Conservation (phyloP, 2,797 vertebrate species). For the Halcyon badia region DNA sequence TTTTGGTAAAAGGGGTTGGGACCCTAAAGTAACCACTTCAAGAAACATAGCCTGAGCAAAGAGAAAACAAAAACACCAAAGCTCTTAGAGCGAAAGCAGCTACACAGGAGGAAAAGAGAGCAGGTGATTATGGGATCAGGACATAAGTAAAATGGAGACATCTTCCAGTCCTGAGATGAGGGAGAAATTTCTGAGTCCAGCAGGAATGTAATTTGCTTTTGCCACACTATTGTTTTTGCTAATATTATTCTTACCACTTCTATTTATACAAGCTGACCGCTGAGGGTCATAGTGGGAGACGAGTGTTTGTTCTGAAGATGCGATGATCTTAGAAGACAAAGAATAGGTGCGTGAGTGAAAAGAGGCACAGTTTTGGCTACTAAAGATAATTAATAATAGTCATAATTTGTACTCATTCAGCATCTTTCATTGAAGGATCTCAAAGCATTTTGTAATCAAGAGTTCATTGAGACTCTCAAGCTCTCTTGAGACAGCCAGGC, state of each 20-base stretch:
- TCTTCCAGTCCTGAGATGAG: background rate
- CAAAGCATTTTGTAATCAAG: conserved; percentile 67
- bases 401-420: conserved; percentile 65
- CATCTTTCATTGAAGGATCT: conserved; percentile 70
- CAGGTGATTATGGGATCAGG: background rate
- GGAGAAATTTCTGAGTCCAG: background rate
- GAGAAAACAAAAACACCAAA: background rate
- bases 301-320: background rate
- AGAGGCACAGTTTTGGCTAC: background rate
- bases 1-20: background rate
- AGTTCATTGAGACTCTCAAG: conserved; percentile 67
- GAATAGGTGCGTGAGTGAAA: background rate
- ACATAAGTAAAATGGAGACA: background rate
- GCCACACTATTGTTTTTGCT: background rate
- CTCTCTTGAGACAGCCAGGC: conserved; percentile 50
- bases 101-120: background rate
- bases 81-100: background rate
- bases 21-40: background rate
- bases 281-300: background rate
- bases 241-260: background rate
- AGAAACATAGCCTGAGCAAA: background rate
- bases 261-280: background rate
- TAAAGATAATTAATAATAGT: conserved; percentile 66
- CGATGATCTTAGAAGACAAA: background rate
- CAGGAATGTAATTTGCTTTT: background rate